A percentile compares a stretch with the other conserved stretches of the same genome.
Evolutionary conservation across 2,888 invertebrate species (phyloP).

Genomic region (Lapara coniferarum): DNA sequence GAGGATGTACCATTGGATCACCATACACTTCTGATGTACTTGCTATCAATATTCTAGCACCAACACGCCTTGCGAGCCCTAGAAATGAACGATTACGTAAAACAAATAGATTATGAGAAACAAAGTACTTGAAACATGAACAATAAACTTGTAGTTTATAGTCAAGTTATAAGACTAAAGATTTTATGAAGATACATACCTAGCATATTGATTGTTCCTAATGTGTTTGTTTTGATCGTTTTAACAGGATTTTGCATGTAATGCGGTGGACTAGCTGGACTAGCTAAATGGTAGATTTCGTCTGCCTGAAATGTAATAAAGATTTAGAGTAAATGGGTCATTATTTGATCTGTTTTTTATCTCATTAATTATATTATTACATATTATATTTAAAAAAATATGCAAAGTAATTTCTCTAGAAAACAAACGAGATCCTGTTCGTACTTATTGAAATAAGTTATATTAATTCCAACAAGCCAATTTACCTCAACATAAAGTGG

Average conservation of each 20-base stretch:
- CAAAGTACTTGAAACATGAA: not conserved
- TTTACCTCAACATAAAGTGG: slow-evolving; percentile 95
- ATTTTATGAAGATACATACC: slow-evolving; percentile 76
- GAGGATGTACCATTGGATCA: slow-evolving; percentile 99
- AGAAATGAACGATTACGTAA: slow-evolving; percentile 40
- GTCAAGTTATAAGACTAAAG: not conserved
- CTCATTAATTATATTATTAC: too few species aligned
- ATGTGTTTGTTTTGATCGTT: slow-evolving; percentile 99
- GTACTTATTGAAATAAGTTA: too few species aligned
- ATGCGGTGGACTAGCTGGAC: slow-evolving; percentile 99
- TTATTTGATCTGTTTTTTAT: not conserved
- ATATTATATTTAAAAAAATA: not conserved
- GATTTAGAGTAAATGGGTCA: not conserved
- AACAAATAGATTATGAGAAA: not conserved
- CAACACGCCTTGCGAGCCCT: slow-evolving; percentile 96
- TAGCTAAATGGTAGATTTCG: slow-evolving; percentile 99
- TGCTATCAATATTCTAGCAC: slow-evolving; percentile 96
- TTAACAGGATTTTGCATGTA: slow-evolving; percentile 99
- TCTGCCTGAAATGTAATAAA: slow-evolving; percentile 85
- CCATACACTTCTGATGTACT: slow-evolving; percentile 99
- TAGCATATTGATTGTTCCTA: slow-evolving; percentile 97
- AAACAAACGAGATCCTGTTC: too few species aligned
- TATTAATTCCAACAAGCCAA: not conserved
- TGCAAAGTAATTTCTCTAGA: not conserved
- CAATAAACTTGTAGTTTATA: slow-evolving; percentile 11